phyloP scores from a whole-genome alignment of 2,113 vertebrate genomes.

The Pheucticus melanocephalus region DNA sequence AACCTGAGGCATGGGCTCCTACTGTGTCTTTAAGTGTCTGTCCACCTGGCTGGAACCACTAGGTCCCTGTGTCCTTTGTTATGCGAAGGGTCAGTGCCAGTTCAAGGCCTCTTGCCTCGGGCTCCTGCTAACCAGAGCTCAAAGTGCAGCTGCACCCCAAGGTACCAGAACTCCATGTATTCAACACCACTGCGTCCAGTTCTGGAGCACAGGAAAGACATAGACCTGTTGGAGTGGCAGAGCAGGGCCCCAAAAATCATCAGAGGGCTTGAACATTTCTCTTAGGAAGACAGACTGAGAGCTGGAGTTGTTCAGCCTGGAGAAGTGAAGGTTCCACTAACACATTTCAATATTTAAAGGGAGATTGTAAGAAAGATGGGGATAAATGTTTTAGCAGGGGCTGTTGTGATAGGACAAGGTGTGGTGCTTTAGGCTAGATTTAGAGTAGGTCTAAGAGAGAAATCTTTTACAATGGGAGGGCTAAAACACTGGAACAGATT shows the following conservation, averaged over 20 bases:
- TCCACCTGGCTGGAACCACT: background rate
- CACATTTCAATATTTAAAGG: background rate
- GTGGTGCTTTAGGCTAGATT: background rate
- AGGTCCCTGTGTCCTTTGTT: background rate
- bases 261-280: background rate
- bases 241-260: background rate
- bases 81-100: background rate
- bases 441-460: background rate
- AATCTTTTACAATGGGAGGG: background rate
- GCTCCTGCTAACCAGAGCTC: background rate
- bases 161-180: background rate
- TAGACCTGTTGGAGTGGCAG: background rate
- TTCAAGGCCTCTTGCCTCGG: background rate
- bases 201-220: background rate
- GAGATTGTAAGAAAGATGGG: background rate
- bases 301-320: background rate
- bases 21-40: background rate
- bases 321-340: background rate
- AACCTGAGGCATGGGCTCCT: accelerated
- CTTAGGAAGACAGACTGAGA: background rate
- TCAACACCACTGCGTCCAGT: background rate
- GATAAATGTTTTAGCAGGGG: background rate
- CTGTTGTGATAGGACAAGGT: background rate
- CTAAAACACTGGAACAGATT: background rate
- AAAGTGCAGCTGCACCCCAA: accelerated